Percentiles rank a stretch among this genome's conserved stretches.
These are phyloP conservation scores for Ophion ventricosus DNA, from an alignment of 2,888 invertebrate genomes.

Conservation along the genomic window DNA sequence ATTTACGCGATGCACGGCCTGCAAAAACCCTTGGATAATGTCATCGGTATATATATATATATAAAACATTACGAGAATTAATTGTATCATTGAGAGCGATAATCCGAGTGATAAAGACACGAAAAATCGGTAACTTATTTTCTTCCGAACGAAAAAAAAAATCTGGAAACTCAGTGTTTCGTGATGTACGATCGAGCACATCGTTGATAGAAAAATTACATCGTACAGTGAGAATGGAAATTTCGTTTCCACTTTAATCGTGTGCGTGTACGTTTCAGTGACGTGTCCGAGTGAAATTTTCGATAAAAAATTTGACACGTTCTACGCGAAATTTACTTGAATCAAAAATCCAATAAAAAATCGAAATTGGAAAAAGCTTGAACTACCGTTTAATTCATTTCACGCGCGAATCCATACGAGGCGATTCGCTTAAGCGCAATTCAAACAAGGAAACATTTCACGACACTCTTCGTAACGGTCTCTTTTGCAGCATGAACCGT, in stretches of 20 bases:
- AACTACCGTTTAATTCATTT: not conserved
- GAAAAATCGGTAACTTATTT: no score
- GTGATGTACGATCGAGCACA: not conserved
- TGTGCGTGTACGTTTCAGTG: no score
- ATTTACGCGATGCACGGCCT: constrained; percentile 76
- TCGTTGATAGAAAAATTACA: not conserved
- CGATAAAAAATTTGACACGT: not conserved
- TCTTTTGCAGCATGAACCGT: not conserved
- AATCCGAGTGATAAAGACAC: not conserved
- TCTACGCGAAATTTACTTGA: not conserved
- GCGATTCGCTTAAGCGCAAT: not conserved
- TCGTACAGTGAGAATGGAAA: not conserved
- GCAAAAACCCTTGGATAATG: constrained; percentile 75
- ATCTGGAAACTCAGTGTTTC: no score
- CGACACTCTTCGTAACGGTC: not conserved
- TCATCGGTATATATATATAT: constrained; percentile 72
- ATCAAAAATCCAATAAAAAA: not conserved
- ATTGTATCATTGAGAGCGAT: not conserved
- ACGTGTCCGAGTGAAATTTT: not conserved
- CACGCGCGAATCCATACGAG: no score
- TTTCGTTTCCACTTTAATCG: not conserved
- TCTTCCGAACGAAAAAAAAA: no score
- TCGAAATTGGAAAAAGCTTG: not conserved
- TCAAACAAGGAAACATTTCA: not conserved
- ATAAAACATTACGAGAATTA: constrained; percentile 15